Evolutionary conservation across 2,888 invertebrate genomes (phyloP).

Genomic region (Parascotia fuliginaria): DNA sequence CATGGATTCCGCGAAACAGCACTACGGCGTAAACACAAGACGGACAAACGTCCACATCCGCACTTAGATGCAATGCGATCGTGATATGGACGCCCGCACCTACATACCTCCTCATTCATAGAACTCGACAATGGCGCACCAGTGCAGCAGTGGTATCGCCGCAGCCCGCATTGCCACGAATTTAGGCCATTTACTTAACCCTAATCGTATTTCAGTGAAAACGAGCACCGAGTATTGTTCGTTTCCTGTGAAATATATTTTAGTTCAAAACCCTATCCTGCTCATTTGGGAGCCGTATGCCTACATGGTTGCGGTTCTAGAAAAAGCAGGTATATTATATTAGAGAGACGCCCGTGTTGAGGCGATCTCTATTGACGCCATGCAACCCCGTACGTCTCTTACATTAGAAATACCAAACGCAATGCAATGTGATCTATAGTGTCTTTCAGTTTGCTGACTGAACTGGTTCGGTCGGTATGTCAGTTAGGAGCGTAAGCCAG

Average conservation of each 20-base stretch:
- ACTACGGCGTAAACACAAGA: constrained; percentile 63
- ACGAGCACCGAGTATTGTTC: constrained; percentile 6
- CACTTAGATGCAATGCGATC: constrained; percentile 65
- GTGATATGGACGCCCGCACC: constrained; percentile 57
- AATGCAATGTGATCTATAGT: constrained; percentile 47
- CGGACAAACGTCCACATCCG: constrained; percentile 65
- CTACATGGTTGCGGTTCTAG: constrained; percentile 79
- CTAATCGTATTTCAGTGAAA: constrained; percentile 42
- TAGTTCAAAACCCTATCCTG: constrained; percentile 58
- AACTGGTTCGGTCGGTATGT: constrained; percentile 54
- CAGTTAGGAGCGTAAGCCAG: constrained; percentile 51
- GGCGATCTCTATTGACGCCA: constrained; percentile 80
- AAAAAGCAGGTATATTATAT: constrained; percentile 81
- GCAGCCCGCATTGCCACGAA: constrained; percentile 57
- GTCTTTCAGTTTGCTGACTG: constrained; percentile 38
- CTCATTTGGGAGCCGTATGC: constrained; percentile 82
- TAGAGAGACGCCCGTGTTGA: constrained; percentile 83
- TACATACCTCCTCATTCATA: constrained; percentile 73
- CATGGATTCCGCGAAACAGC: constrained; percentile 71
- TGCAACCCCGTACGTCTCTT: constrained; percentile 84
- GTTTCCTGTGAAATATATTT: constrained; percentile 8
- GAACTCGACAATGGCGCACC: constrained; percentile 60
- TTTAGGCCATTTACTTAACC: constrained; percentile 61
- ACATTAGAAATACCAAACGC: constrained; percentile 57
- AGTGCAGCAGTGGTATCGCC: constrained; percentile 58